Conservation (phyloP, 2,888 invertebrate genomes). For the Stegana nigrithorax region DNA sequence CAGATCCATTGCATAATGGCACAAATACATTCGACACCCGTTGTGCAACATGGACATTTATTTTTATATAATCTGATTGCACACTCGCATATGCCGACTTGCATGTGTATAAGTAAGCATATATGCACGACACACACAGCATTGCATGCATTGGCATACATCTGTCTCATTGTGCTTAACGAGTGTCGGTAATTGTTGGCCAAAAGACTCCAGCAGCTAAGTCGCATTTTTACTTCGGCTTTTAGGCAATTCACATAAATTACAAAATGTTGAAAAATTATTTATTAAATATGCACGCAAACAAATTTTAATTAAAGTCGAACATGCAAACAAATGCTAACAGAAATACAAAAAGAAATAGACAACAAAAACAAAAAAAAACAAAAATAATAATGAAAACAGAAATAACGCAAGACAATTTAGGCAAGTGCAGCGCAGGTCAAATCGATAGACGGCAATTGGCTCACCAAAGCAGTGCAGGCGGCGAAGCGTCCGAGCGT, state of each 20-base stretch:
- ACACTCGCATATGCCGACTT: too few species aligned
- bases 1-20: too few species aligned
- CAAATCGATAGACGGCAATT: constrained; percentile 1
- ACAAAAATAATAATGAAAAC: too few species aligned
- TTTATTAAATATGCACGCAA: constrained; percentile 58
- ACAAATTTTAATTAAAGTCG: constrained; percentile 56
- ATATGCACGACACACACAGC: too few species aligned
- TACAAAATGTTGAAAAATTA: background rate
- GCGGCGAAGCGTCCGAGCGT: background rate
- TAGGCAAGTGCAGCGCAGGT: constrained; percentile 7
- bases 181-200: too few species aligned
- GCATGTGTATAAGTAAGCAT: too few species aligned
- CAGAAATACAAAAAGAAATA: too few species aligned
- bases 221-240: background rate
- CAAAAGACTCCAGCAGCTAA: background rate
- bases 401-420: too few species aligned
- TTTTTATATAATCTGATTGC: too few species aligned
- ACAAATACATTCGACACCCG: too few species aligned
- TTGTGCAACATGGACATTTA: too few species aligned
- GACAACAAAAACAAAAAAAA: too few species aligned
- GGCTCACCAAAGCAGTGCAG: background rate
- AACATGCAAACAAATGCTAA: constrained; percentile 59
- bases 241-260: background rate
- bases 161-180: background rate
- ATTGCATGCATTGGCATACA: background rate